Base-by-base conservation (phyloP, 1,140 invertebrate species). In the Eriocheir sinensis region DNA sequence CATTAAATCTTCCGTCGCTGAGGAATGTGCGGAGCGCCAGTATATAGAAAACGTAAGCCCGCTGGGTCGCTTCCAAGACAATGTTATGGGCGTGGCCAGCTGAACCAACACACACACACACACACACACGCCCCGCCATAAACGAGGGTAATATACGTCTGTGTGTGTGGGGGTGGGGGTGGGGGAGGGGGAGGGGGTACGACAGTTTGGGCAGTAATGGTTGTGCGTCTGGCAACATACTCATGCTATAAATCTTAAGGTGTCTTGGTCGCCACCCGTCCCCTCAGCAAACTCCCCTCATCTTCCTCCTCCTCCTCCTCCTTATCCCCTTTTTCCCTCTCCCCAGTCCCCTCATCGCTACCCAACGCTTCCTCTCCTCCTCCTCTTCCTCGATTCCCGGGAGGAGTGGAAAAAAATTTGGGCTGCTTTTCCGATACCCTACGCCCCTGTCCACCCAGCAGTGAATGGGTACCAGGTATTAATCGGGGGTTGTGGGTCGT, bases 1-100 rank as follows among this genome's bases (percentile, higher is more conserved):
- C 60, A 72, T 72, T 72, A 72, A 12, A 72, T 72, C 21, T 72
- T 21, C 21, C 60, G 60, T 72, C 60, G n/a, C 21, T 3, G 6
- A 72, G 60, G 60, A 72, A 72, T 72, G 60, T 72, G n/a, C 60
- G 60, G 4, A 72, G 60, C 27, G 60, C 27, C 60, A 27, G 60
- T n/a, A 72, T n/a, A 72, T n/a, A 72, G 60, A 72, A 72, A 72
- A 72, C 60, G 60, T 27, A 72, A 21, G 6, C 9, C 6, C 6
- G 21, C 9, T 6, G 53, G 27, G 60, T 72, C 27, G 27, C 27
- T n/a, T 8, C 12, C 21, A 72, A 72, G 60, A 72, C 60, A 72
- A 72, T 72, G 60, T 72, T 72, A 72, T 27, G 60, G 60, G 60
- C 21, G 60, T 72, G 60, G 60, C 60, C 60, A 72, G 60, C 60